These are phyloP conservation scores for Lasiommata megera DNA, from an alignment of 2,888 invertebrate genomes.

Conservation along the genomic window DNA sequence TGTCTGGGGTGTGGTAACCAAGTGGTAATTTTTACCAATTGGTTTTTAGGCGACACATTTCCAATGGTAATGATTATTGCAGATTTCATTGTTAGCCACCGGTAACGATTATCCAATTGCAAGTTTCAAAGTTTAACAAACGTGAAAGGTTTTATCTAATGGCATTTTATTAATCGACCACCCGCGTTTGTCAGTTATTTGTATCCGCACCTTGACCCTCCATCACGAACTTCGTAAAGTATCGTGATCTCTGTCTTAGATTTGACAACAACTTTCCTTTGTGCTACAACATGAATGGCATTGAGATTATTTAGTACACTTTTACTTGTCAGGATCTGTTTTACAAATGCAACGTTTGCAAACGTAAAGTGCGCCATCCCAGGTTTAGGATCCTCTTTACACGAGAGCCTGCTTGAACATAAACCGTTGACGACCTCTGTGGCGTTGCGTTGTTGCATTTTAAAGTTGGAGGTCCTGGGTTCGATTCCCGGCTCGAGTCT, in stretches of 20 bases:
- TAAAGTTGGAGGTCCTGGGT: too few relatives aligned
- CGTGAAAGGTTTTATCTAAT: slow-evolving; percentile 11
- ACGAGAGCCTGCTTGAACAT: too few relatives aligned
- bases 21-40: too few relatives aligned
- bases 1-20: too few relatives aligned
- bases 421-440: too few relatives aligned
- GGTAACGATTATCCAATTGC: neutral
- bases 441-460: too few relatives aligned
- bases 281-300: slow-evolving; percentile 15
- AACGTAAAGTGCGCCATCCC: neutral
- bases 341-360: neutral
- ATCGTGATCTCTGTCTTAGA: slow-evolving; percentile 40
- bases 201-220: slow-evolving; percentile 57
- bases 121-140: neutral
- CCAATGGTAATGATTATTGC: too few relatives aligned
- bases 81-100: too few relatives aligned
- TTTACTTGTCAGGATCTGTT: slow-evolving; percentile 22
- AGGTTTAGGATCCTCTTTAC: too few relatives aligned
- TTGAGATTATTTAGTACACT: slow-evolving; percentile 24
- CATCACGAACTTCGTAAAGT: slow-evolving; percentile 64
- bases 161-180: slow-evolving; percentile 13
- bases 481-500: too few relatives aligned
- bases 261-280: slow-evolving; percentile 22
- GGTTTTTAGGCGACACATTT: too few relatives aligned
- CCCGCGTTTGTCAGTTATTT: slow-evolving; percentile 38